Base-by-base conservation (phyloP, 2,797 vertebrate species). In the Girardinus metallicus region DNA sequence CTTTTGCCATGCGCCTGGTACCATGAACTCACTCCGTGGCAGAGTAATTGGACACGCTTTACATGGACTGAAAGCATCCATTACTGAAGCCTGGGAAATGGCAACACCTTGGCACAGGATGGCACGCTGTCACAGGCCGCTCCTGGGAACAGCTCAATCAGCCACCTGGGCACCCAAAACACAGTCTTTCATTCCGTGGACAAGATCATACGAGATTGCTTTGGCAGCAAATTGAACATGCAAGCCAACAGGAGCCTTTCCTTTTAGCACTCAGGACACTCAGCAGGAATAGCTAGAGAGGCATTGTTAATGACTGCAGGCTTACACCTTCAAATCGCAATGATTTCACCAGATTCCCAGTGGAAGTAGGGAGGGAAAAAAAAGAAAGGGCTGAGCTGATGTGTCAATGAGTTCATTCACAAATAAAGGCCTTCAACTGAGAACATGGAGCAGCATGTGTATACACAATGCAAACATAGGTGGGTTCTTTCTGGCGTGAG, bases 121-220 rank as follows among this genome's bases (percentile, higher is more conserved):
- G 85, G 88, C 91, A 92, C 80, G 77, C 89, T 89, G 89, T 88
- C 91, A 91, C 85, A 88, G 88, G 55, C 88, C 85, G 86, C 10
- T 82, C 82, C 84, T 80, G 86, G 84, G 88, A 91, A 95, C 91
- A 89, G 87, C 91, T 92, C 91, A 92, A 93, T 93, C 90, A 93
- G 82, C 91, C 92, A 92, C 90, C 90, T 92, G 92, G 88, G 80
- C 62, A 79, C 88, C 71, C 80, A 85, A 88, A 84, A 86, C 64
- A 18, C 55, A 72, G 62, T 68, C 76, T 84, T 88, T 87, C 82
- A 87, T 81, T 73, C 77, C 12, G 31, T 66, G 74, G 76, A 82
- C 86, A 80, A 84, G 78, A 80, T 75, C 74, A 87, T 34, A 74
- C 46, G 75, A 82, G 73, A 74, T 15, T 72, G 31, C 80, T 82